phyloP scores from a whole-genome alignment of 2,888 invertebrate genomes.

The Athripsodes cinereus region DNA sequence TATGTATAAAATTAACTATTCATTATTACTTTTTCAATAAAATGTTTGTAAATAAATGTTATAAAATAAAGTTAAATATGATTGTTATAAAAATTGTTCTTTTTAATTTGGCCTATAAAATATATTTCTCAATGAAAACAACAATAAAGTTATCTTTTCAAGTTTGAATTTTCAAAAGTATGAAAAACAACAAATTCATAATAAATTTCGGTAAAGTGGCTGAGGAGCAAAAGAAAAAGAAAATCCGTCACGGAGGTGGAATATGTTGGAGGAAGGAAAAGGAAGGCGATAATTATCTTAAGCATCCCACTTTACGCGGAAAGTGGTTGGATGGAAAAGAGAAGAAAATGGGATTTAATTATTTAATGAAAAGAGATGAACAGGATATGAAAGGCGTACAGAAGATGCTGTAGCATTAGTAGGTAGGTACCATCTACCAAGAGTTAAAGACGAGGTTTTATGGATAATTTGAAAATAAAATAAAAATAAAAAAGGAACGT shows the following conservation, averaged over 20 bases:
- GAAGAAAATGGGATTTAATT: conserved; percentile 21
- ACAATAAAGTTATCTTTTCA: conserved; percentile 9
- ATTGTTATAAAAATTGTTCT: not conserved
- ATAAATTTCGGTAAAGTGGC: conserved; percentile 2
- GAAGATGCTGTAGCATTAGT: too few relatives aligned
- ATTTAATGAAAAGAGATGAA: conserved; percentile 26
- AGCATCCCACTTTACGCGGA: conserved; percentile 7
- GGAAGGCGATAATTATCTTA: conserved; percentile 26
- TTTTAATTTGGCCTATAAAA: not conserved
- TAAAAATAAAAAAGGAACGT: not conserved
- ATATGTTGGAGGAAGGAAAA: conserved; percentile 7
- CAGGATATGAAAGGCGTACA: conserved; percentile 16
- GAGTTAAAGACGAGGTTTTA: conserved; percentile 7
- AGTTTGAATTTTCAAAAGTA: conserved; percentile 23
- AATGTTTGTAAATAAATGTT: not conserved
- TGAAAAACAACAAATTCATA: conserved; percentile 12
- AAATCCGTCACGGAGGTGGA: not conserved
- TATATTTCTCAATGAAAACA: not conserved
- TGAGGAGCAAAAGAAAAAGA: not conserved
- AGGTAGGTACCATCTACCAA: too few relatives aligned
- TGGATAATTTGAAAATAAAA: conserved; percentile 12
- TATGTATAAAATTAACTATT: not conserved
- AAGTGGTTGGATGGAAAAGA: conserved; percentile 12
- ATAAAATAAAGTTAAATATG: not conserved
- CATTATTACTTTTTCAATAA: not conserved